These are phyloP conservation scores for Anser cygnoides DNA, from an alignment of 2,113 vertebrate species.

Conservation along the genomic window DNA sequence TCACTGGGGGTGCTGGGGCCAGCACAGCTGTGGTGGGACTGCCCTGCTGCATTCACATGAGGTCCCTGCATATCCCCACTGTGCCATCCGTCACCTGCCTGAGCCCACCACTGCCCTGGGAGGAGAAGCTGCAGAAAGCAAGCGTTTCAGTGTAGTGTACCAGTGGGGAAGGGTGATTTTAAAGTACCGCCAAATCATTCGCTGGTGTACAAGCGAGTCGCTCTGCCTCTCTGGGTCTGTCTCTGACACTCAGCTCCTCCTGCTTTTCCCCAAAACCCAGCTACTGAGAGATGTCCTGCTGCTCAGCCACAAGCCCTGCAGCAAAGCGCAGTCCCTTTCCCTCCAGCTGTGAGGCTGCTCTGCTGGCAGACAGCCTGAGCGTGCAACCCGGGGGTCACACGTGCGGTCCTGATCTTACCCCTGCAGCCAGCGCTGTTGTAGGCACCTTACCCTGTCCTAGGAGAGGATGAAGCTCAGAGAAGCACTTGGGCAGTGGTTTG, in stretches of 20 bases:
- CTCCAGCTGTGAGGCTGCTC: background rate
- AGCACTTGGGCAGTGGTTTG: background rate
- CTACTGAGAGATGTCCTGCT: no score
- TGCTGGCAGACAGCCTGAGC: background rate
- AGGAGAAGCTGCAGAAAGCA: background rate
- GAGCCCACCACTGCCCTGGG: background rate
- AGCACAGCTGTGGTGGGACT: background rate
- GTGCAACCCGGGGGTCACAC: background rate
- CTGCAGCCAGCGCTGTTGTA: background rate
- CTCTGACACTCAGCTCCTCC: background rate
- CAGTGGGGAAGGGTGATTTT: background rate
- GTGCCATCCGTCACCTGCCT: rapidly evolving
- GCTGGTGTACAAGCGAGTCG: background rate
- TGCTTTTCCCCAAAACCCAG: background rate
- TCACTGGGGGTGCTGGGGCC: background rate
- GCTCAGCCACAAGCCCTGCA: no score
- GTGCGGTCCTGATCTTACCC: background rate
- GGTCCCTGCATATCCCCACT: background rate
- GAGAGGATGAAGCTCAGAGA: background rate
- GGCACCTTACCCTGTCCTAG: background rate
- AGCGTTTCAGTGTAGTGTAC: background rate
- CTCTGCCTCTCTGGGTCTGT: background rate
- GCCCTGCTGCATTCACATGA: background rate
- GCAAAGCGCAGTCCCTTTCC: background rate
- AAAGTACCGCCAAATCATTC: background rate